Evolutionary conservation across 2,888 invertebrate species (phyloP), one percentile per base, ranked within the genome.

Genomic region (Aphelenchoides bicaudatus): DNA sequence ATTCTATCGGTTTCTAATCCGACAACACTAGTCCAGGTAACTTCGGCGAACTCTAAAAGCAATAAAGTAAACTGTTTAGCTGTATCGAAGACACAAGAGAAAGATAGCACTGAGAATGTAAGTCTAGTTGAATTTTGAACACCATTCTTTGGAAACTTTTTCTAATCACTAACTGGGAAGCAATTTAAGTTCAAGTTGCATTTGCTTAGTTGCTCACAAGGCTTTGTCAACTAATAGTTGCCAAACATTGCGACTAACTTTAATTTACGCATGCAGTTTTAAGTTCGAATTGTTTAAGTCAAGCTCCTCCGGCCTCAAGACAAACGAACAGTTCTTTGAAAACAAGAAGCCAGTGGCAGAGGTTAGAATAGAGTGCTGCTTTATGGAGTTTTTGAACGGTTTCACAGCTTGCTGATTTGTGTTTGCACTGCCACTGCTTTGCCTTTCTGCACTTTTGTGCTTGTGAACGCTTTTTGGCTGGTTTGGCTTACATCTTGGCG

Each of bases 1-100:
- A 69, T 75, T 2, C 61, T 78, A 34, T 67, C 75, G 10, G 64
- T 78, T 47, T 68, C 67, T 56, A 78, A 75, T 65, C 78, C 78
- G 2, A 71, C 77, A 47, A 78, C 77, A 1, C 58, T 78, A 16
- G 63, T 75, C 4, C 74, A 74, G 50, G 67, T 78, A n/a, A n/a
- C n/a, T n/a, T n/a, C n/a, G n/a, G n/a, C n/a, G n/a, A n/a, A n/a
- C n/a, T n/a, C n/a, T n/a, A n/a, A n/a, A n/a, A n/a, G n/a, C n/a
- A n/a, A n/a, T n/a, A n/a, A n/a, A n/a, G n/a, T n/a, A 25, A 10
- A 10, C n/a, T 34, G 34, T 34, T 34, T 34, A 10, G 10, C n/a
- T n/a, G 6, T 75, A 73, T 51, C 67, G 73, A 19, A 60, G 76
- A 27, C 76, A 78, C 65, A 73, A 74, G 54, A 51, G 76, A 21